These are phyloP conservation scores for Zosterops pallidus DNA, from an alignment of 2,113 vertebrate genomes.

Conservation along the genomic window DNA sequence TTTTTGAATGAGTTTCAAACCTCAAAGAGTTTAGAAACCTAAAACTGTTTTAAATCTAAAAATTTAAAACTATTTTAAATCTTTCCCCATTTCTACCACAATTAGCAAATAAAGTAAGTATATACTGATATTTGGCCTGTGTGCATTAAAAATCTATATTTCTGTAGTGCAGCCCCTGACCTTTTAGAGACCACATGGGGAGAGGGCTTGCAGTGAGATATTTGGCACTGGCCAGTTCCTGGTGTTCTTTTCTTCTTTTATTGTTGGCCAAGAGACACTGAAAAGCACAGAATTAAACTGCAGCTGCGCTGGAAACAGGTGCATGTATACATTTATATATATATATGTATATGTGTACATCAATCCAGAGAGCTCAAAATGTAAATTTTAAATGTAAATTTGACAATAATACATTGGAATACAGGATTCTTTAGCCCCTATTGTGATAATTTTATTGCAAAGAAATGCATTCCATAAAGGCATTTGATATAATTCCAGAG, in stretches of 20 bases:
- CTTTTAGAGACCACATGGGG: fast-evolving
- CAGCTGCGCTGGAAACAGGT: background rate
- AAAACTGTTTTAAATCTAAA: background rate
- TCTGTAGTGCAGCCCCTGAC: background rate
- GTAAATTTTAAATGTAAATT: background rate
- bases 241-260: background rate
- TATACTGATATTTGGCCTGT: background rate
- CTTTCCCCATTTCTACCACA: background rate
- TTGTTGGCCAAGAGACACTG: background rate
- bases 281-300: background rate
- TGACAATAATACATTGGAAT: background rate
- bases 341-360: fast-evolving
- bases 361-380: background rate
- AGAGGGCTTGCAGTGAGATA: background rate
- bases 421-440: background rate
- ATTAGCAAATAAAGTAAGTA: background rate
- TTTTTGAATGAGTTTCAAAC: background rate
- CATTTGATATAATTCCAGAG: background rate
- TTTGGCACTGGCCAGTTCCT: background rate
- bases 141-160: background rate
- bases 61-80: background rate
- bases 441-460: background rate
- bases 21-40: background rate
- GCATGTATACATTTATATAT: fast-evolving
- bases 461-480: background rate